These are phyloP conservation scores for Patella ulyssiponensis DNA, from an alignment of 2,888 invertebrate genomes.

Conservation along the genomic window DNA sequence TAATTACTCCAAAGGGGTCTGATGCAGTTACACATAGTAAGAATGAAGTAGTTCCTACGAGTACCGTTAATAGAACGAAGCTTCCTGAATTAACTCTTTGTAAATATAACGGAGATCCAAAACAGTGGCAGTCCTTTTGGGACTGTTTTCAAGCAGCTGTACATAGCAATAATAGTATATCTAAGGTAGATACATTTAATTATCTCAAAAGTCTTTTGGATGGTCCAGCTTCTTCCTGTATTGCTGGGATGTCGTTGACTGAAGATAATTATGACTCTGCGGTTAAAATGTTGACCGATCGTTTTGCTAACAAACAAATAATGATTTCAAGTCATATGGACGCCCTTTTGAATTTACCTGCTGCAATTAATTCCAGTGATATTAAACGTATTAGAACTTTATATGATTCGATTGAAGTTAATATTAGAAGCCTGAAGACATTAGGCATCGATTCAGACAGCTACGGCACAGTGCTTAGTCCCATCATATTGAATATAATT, in stretches of 20 bases:
- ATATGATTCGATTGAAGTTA: not conserved
- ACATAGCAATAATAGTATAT: not conserved
- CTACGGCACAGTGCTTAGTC: not conserved
- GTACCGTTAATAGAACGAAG: not conserved
- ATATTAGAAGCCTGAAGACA: not conserved
- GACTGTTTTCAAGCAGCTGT: constrained; percentile 6
- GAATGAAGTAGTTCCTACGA: too few species aligned
- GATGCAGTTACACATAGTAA: too few species aligned
- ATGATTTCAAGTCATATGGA: not conserved
- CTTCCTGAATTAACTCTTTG: not conserved
- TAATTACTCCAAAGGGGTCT: too few species aligned
- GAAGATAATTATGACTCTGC: not conserved
- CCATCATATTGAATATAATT: not conserved
- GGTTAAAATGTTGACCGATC: not conserved
- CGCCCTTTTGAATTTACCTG: not conserved
- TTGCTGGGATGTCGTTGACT: not conserved
- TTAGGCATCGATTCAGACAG: not conserved
- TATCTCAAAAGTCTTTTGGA: not conserved
- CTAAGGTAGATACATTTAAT: not conserved
- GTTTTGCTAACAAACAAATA: not conserved
- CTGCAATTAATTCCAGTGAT: not conserved
- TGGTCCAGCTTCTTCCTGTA: not conserved
- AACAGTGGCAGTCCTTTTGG: constrained; percentile 3
- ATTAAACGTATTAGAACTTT: not conserved
- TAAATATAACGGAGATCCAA: not conserved